A percentile compares a stretch with the other conserved stretches of the same genome.
Evolutionary conservation across 2,888 invertebrate species (phyloP).

Genomic region (Acleris literana): DNA sequence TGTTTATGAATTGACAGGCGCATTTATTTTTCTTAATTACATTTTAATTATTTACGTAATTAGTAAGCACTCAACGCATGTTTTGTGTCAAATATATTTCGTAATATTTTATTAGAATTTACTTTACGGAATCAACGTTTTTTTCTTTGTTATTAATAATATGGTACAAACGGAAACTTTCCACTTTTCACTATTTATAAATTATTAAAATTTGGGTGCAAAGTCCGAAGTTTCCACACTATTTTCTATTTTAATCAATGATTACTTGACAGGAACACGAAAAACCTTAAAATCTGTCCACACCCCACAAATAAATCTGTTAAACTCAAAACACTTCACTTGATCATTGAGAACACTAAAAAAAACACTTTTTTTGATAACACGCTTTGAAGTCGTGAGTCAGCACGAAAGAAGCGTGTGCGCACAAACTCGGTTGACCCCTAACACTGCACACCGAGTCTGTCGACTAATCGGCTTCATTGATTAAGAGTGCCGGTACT

Average conservation of each 20-base stretch:
- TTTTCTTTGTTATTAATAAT: too few relatives aligned
- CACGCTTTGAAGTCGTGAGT: neutral
- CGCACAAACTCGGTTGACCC: conserved; percentile 49
- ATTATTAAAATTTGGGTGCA: conserved; percentile 3
- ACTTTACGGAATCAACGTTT: too few relatives aligned
- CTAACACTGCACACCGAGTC: conserved; percentile 43
- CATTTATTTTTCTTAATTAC: neutral
- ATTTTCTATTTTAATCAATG: neutral
- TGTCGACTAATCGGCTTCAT: conserved; percentile 49
- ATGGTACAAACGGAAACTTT: too few relatives aligned
- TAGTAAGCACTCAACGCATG: neutral
- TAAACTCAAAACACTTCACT: conserved; percentile 16
- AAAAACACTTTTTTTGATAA: conserved; percentile 6
- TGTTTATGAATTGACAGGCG: conserved; percentile 3
- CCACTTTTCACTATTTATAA: neutral
- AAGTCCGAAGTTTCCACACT: conserved; percentile 10
- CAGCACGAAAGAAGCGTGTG: conserved; percentile 39
- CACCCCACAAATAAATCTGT: neutral
- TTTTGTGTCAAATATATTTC: neutral
- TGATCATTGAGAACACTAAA: neutral
- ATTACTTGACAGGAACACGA: neutral
- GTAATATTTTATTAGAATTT: neutral
- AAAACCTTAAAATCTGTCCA: neutral
- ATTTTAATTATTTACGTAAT: conserved; percentile 7
- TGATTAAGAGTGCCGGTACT: conserved; percentile 46